Base-by-base conservation (phyloP, 1,140 invertebrate genomes). In the Ceratosolen fusciceps region DNA sequence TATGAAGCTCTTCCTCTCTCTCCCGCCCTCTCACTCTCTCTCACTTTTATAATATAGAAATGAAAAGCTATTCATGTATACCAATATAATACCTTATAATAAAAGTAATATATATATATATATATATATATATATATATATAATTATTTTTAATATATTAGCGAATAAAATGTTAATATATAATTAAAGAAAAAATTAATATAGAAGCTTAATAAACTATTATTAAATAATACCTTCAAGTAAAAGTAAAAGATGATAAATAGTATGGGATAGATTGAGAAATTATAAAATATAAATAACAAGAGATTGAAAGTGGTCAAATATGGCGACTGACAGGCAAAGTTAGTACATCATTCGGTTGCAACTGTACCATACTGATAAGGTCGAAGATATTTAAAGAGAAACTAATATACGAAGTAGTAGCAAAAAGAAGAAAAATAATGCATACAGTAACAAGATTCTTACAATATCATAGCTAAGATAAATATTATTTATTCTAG, bases 311-410 rank as follows among this genome's bases (percentile, higher is more conserved):
- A 26, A 58, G 52, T 86, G 90, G 89, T 91, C 89, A 91, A 91
- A 91, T 86, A 91, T 91, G 90, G 90, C 89, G 88, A 88, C 81
- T 79, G 76, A 67, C 52, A 83, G 82, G 34, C 29, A 8, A 72
- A 80, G 80, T 73, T 79, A 39, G 71, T 74, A 74, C 24, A 74
- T 56, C 16, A 34, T 52, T 67, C 19, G 29, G 0, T 37, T 24
- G 39, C 31, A 76, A 26, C 43, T 29, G 62, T 62, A 76, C 16
- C 75, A 65, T 26, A 9, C 16, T 54, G 54, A 14, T 71, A 71
- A 71, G n/a, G 24, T 31, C 5, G 24, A 70, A 24, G 2, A 47
- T 21, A 37, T 19, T n/a, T 21, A 62, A 62, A 1, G 19, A 0
- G 34, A 1, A 24, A 26, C n/a, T 8, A 56, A 24, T 24, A 12